phyloP scores from a whole-genome alignment of 2,113 vertebrate genomes.

The Hypocryptadius cinnamomeus region DNA sequence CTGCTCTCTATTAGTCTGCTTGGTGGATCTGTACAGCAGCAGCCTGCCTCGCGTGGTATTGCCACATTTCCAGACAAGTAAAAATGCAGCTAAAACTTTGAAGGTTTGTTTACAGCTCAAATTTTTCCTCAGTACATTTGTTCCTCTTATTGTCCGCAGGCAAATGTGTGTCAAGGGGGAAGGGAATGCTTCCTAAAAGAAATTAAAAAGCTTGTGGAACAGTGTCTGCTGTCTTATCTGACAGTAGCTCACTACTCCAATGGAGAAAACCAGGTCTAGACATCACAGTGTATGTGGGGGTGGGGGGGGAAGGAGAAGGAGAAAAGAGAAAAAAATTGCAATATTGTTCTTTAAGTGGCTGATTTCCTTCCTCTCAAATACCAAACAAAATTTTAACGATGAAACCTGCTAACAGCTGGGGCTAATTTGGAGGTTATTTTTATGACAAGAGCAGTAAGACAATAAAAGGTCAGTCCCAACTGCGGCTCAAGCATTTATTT shows the following conservation, averaged over 20 bases:
- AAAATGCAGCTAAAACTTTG: slow-evolving; percentile 24
- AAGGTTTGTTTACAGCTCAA: slow-evolving; percentile 31
- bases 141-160: neutral
- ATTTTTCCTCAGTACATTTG: slow-evolving; percentile 2
- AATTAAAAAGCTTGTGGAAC: neutral
- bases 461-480: slow-evolving; percentile 45
- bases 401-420: slow-evolving; percentile 60
- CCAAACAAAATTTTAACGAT: slow-evolving; percentile 35
- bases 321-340: neutral
- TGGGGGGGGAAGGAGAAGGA: neutral
- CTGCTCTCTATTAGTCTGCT: slow-evolving; percentile 4
- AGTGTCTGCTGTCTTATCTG: neutral
- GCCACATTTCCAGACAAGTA: slow-evolving; percentile 31
- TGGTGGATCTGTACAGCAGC: neutral
- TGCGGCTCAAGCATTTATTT: neutral
- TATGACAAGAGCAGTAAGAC: slow-evolving; percentile 31
- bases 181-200: neutral
- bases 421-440: slow-evolving; percentile 63
- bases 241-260: neutral
- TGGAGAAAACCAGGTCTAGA: neutral
- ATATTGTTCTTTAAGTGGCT: neutral
- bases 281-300: neutral
- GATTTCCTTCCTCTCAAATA: slow-evolving; percentile 48
- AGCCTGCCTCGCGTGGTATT: neutral
- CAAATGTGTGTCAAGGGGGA: neutral